These are phyloP conservation scores for Villa cingulata DNA, from an alignment of 2,888 invertebrate species.

Conservation along the genomic window DNA sequence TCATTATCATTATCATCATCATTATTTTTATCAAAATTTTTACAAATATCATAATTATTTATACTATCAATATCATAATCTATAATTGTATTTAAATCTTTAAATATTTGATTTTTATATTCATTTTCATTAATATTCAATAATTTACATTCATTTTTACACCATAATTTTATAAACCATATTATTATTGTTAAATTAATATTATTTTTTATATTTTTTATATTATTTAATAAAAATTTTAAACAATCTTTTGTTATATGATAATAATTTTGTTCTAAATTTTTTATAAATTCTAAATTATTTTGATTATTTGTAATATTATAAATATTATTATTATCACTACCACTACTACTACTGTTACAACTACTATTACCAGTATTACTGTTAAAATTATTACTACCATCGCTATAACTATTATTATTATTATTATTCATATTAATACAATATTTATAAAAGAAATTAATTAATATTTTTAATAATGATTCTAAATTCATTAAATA, in stretches of 20 bases:
- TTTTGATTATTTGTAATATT: too few species aligned
- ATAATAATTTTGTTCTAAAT: constrained; percentile 27
- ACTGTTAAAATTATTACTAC: too few species aligned
- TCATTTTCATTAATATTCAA: constrained; percentile 22
- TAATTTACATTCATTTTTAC: constrained; percentile 28
- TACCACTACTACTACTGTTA: too few species aligned
- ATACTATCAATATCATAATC: constrained; percentile 6
- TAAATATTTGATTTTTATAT: constrained; percentile 20
- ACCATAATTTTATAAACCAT: constrained; percentile 33
- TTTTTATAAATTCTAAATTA: constrained; percentile 26
- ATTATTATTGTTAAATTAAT: constrained; percentile 23
- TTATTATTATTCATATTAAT: too few species aligned
- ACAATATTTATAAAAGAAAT: constrained; percentile 31
- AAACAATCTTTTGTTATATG: constrained; percentile 33
- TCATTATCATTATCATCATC: too few species aligned
- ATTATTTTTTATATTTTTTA: constrained; percentile 17
- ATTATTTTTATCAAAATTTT: too few species aligned
- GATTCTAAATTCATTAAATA: constrained; percentile 29
- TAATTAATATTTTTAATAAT: constrained; percentile 25
- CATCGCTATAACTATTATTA: too few species aligned
- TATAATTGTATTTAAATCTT: constrained; percentile 21
- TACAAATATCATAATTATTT: background rate
- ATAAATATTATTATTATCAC: too few species aligned
- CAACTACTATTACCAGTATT: too few species aligned
- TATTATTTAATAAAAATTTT: constrained; percentile 27